Conservation (phyloP, 2,113 vertebrate genomes). For the Sialia sialis region DNA sequence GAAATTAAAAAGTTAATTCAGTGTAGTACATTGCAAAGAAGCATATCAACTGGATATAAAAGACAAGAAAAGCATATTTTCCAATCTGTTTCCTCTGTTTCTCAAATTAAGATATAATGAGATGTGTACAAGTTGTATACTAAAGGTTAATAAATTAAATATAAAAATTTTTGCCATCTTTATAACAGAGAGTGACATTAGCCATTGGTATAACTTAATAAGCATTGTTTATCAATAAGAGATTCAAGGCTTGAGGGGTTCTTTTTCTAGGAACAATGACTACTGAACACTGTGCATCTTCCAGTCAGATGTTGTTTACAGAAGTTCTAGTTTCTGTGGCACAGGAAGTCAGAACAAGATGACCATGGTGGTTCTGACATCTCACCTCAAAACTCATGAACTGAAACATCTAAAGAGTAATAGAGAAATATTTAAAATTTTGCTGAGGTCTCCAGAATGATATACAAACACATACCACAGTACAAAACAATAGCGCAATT, state of each 20-base stretch:
- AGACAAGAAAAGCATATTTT: not conserved
- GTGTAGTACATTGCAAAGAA: not conserved
- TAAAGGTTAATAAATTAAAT: not conserved
- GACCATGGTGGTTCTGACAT: not conserved
- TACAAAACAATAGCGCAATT: not conserved
- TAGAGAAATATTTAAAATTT: not conserved
- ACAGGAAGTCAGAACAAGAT: not conserved
- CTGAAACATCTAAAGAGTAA: not conserved
- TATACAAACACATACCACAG: not conserved
- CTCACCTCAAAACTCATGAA: not conserved
- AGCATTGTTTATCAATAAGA: not conserved
- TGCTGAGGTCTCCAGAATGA: not conserved
- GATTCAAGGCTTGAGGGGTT: accelerated
- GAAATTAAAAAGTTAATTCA: not conserved
- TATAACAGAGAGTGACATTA: not conserved
- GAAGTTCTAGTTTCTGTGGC: not conserved
- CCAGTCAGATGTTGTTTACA: not conserved
- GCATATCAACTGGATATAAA: not conserved
- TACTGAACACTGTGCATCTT: not conserved
- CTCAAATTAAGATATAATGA: not conserved
- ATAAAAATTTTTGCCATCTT: not conserved
- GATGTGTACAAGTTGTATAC: not conserved
- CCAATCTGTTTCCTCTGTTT: not conserved
- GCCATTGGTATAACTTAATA: not conserved
- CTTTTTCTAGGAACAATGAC: not conserved